These are phyloP conservation scores for Eupithecia inturbata DNA, from an alignment of 2,888 invertebrate genomes.

Conservation along the genomic window DNA sequence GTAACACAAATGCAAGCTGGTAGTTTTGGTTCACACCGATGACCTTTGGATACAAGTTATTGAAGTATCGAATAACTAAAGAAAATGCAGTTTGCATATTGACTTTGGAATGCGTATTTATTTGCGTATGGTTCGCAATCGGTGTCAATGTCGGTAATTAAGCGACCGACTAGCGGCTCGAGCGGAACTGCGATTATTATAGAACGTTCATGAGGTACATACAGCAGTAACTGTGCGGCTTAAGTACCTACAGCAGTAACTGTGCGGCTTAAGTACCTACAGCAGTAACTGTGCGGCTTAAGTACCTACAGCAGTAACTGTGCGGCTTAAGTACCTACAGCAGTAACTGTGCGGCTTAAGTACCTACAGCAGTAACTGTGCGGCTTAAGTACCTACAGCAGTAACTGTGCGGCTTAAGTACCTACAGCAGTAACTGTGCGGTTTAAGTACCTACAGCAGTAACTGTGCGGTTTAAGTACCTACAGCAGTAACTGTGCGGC, in stretches of 20 bases:
- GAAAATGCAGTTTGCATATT: slow-evolving; percentile 8
- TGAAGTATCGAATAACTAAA: slow-evolving; percentile 4
- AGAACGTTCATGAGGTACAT: not conserved
- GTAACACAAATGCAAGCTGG: not conserved
- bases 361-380: not conserved
- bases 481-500: not conserved
- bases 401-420: not conserved
- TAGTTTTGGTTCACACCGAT: not conserved
- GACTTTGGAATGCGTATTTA: slow-evolving; percentile 14
- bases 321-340: not conserved
- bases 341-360: not conserved
- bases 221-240: not conserved
- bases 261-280: not conserved
- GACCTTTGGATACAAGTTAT: not conserved
- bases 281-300: not conserved
- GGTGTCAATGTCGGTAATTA: slow-evolving; percentile 37
- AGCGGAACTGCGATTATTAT: slow-evolving; percentile 27
- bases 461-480: not conserved
- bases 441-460: not conserved
- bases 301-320: not conserved
- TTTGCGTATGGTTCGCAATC: slow-evolving; percentile 33
- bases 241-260: not conserved
- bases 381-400: not conserved
- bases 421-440: not conserved
- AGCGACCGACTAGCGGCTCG: slow-evolving; percentile 27